Conservation (phyloP, 2,888 invertebrate species). For the Trachelus iudaicus region DNA sequence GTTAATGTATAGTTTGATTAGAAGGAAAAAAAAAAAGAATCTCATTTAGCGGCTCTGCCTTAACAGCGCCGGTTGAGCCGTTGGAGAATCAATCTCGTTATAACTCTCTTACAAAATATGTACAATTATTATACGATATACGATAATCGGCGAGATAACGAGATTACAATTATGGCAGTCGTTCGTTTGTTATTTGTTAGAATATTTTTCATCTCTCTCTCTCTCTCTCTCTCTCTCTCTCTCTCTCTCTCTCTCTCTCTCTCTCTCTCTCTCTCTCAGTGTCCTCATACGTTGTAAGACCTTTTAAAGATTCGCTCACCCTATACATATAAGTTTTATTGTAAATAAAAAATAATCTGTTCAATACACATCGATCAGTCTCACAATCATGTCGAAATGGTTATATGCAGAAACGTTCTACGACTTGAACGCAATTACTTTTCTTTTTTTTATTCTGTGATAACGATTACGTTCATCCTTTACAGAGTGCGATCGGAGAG, state of each 20-base stretch:
- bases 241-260: background rate
- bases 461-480: background rate
- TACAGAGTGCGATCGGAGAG: background rate
- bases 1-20: conserved; percentile 1
- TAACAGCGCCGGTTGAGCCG: conserved; percentile 5
- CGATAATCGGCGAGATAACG: conserved; percentile 54
- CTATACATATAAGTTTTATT: conserved; percentile 44
- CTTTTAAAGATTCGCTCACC: background rate
- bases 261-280: background rate
- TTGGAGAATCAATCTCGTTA: background rate
- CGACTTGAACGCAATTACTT: background rate
- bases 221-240: background rate
- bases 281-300: background rate
- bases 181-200: conserved; percentile 39
- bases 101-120: conserved; percentile 20
- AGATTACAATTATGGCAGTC: conserved; percentile 62
- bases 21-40: conserved; percentile 23
- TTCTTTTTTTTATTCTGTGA: background rate
- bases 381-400: conserved; percentile 54
- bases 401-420: background rate
- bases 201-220: conserved; percentile 35
- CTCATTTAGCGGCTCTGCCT: conserved; percentile 23
- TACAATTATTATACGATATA: conserved; percentile 43
- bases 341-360: conserved; percentile 58
- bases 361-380: conserved; percentile 63